Evolutionary conservation across 2,888 invertebrate genomes (phyloP).

Genomic region (Caenorhabditis sp.): DNA sequence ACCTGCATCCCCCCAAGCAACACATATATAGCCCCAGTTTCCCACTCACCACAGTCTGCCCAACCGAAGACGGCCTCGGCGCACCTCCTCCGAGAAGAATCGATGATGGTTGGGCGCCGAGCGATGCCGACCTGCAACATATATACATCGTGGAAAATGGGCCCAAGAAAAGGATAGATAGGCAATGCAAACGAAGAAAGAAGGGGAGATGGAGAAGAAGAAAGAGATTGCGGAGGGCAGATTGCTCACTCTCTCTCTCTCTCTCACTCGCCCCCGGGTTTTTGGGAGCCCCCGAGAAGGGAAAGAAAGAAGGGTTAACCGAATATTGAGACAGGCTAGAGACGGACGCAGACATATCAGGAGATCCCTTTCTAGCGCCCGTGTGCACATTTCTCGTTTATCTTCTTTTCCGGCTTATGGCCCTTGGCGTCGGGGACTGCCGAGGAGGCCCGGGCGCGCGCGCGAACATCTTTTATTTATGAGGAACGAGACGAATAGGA

Average conservation of each 20-base stretch:
- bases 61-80: slow-evolving; percentile 42
- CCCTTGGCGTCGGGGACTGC: not conserved
- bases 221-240: slow-evolving; percentile 50
- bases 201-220: not conserved
- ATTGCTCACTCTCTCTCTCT: slow-evolving; percentile 5
- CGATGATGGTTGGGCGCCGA: slow-evolving; percentile 61
- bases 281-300: not conserved
- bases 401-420: slow-evolving; percentile 43
- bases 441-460: too few species aligned
- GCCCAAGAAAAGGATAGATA: too few species aligned
- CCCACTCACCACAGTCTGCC: slow-evolving; percentile 40
- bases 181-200: not conserved
- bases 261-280: not conserved
- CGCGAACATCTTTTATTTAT: slow-evolving; percentile 62
- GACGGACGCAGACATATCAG: slow-evolving; percentile 47
- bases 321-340: not conserved
- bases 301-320: slow-evolving; percentile 1
- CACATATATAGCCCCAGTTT: not conserved
- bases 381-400: slow-evolving; percentile 27
- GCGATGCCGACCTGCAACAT: slow-evolving; percentile 62
- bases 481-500: not conserved
- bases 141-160: slow-evolving; percentile 8
- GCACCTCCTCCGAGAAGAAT: slow-evolving; percentile 47
- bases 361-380: slow-evolving; percentile 12
- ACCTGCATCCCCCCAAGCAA: not conserved